phyloP scores from a whole-genome alignment of 2,888 invertebrate species.

The Aproaerema taeniolella region DNA sequence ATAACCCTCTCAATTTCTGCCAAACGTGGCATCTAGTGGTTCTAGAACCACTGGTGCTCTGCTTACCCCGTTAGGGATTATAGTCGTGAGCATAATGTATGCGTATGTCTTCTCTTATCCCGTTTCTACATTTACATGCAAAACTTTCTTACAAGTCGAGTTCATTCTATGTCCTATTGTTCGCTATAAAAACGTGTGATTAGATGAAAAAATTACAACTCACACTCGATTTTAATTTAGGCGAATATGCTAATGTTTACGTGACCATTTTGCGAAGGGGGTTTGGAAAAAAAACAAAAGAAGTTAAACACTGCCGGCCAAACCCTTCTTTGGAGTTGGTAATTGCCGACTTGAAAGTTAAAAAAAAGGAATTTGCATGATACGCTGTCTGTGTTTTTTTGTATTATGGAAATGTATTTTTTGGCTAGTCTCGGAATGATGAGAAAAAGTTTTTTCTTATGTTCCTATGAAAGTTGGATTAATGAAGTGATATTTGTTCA shows the following conservation, averaged over 20 bases:
- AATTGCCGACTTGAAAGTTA: conserved; percentile 53
- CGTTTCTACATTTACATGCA: conserved; percentile 50
- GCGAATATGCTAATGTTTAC: conserved; percentile 69
- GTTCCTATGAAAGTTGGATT: conserved; percentile 38
- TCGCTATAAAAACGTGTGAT: conserved; percentile 67
- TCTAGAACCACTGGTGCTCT: no score
- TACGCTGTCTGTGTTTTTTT: conserved; percentile 49
- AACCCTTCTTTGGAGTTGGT: conserved; percentile 60
- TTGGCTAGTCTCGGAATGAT: conserved; percentile 34
- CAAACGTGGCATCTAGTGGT: no score
- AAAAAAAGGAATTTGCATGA: conserved; percentile 68
- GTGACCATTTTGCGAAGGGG: conserved; percentile 73
- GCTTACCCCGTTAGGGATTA: no score
- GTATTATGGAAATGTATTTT: conserved; percentile 43
- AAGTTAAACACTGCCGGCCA: conserved; percentile 46
- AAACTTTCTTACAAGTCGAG: conserved; percentile 43
- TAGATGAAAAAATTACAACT: conserved; percentile 53
- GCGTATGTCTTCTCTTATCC: conserved; percentile 26
- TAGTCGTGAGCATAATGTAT: no score
- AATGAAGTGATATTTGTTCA: no score
- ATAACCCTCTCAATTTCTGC: neutral
- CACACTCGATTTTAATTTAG: conserved; percentile 62
- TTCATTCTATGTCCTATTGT: conserved; percentile 51
- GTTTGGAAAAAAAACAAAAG: conserved; percentile 61
- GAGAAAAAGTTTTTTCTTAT: conserved; percentile 65